Evolutionary conservation across 1,140 invertebrate species (phyloP), one percentile per base, ranked within the genome.

Genomic region (Pseudomyrmex cubaensis): DNA sequence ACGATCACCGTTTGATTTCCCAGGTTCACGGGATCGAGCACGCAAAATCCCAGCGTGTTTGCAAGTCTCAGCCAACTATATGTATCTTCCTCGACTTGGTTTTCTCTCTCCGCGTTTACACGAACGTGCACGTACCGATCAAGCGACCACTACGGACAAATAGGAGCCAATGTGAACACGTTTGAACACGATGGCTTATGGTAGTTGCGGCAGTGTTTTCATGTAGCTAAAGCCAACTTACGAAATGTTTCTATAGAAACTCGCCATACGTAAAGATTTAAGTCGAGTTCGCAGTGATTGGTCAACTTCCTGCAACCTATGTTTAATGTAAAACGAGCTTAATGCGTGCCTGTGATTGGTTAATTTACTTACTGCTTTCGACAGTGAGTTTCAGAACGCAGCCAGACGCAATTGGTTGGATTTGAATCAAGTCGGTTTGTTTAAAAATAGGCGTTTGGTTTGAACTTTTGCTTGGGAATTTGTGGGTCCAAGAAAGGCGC

Each of bases 131-230:
- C 76, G 76, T 70, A 78, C 76, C 76, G 66, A 80, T 66, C n/a
- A 72, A 70, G 64, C 76, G 66, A 80, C 66, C n/a, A 72, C 76
- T 80, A 61, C 44, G 66, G 4, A 59, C 66, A 80, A 80, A 20
- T 61, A 72, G 76, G 44, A 72, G 72, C 44, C 54, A 61, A n/a
- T 50, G 8, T 25, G n/a, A 44, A 67, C 35, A 17, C 2, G 50
- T 12, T 50, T 50, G 12, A 35, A 35, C 5, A 35, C 4, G 20
- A 61, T n/a, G 20, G 20, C 20, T 15, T 52, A 17, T 46, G 5
- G 5, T 35, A 35, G 7, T 48, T 22, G 22, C 15, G 46, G n/a
- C 48, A 12, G 48, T 13, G 25, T 76, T 64, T 57, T 13, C 50
- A 54, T 8, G n/a, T 17, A 62, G 22, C 12, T n/a, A 4, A 20